Percentiles rank a stretch among this genome's conserved stretches.
phyloP scores from a whole-genome alignment of 1,140 invertebrate species.

The Eciton burchellii region DNA sequence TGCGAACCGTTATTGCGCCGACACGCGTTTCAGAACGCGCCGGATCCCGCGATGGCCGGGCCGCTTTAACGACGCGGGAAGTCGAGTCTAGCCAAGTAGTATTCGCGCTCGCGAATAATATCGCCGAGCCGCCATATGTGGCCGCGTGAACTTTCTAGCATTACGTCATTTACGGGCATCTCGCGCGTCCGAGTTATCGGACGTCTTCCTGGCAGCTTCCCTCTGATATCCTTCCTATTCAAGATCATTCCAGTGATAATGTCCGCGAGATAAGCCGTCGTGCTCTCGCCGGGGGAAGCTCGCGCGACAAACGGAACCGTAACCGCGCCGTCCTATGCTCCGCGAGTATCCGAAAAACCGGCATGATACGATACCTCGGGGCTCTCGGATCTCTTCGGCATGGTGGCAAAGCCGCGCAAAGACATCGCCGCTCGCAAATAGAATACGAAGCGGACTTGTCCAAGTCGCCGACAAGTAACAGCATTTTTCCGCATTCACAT shows the following conservation, averaged over 20 bases:
- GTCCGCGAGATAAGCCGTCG: too few species aligned
- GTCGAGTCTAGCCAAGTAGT: constrained; percentile 12
- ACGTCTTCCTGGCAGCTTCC: too few species aligned
- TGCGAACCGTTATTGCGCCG: constrained; percentile 31
- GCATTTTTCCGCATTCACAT: not conserved
- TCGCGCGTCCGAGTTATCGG: not conserved
- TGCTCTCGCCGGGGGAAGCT: constrained; percentile 5
- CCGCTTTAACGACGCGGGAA: constrained; percentile 7
- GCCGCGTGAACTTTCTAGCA: constrained; percentile 40
- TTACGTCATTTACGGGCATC: not conserved
- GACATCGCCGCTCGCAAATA: constrained; percentile 6
- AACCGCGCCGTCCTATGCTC: not conserved
- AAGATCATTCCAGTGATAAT: too few species aligned
- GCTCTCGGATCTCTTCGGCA: not conserved
- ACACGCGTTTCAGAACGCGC: constrained; percentile 2
- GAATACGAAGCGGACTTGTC: not conserved
- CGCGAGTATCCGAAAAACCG: not conserved
- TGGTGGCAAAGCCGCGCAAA: not conserved
- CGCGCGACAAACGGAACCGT: not conserved
- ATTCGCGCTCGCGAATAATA: constrained; percentile 30
- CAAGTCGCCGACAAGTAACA: not conserved
- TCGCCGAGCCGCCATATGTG: not conserved
- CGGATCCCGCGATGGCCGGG: constrained; percentile 1
- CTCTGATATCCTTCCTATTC: too few species aligned
- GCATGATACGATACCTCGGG: constrained; percentile 16